Evolutionary conservation across 37 sponge, comb jelly and placozoan species (phyloP).

Genomic region (Eunapius fragilis): DNA sequence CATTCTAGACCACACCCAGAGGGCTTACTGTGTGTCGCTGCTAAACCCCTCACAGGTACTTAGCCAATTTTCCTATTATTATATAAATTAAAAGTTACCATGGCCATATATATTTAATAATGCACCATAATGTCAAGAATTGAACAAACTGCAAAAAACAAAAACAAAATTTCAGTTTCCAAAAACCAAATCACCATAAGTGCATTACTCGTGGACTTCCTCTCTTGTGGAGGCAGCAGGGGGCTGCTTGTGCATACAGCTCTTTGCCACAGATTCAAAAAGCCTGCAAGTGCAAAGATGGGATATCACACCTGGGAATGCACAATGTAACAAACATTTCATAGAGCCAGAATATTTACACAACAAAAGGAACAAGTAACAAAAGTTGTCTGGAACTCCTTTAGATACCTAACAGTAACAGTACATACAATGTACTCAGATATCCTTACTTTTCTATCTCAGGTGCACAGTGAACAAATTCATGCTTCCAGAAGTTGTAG

Average conservation of each 20-base stretch:
- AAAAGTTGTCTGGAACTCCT: neutral
- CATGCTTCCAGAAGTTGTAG: slow-evolving; percentile 98
- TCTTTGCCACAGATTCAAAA: slow-evolving; percentile 96
- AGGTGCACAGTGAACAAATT: slow-evolving; percentile 99
- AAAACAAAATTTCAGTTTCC: neutral
- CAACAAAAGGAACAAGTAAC: neutral
- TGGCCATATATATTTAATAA: slow-evolving; percentile 70
- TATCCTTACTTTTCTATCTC: slow-evolving; percentile 94
- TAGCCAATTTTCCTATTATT: no score
- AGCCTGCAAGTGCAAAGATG: slow-evolving; percentile 66
- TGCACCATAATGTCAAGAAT: slow-evolving; percentile 37
- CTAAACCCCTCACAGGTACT: no score
- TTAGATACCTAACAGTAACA: neutral
- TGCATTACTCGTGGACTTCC: neutral
- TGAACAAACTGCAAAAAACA: neutral
- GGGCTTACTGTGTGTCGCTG: no score
- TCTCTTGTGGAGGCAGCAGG: slow-evolving; percentile 8
- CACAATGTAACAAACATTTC: no score
- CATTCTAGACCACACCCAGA: no score
- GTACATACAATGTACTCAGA: neutral
- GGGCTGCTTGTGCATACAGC: slow-evolving; percentile 95
- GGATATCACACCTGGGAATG: no score
- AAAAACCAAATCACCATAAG: neutral
- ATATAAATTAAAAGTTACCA: no score
- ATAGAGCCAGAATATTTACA: no score